Percentiles rank a stretch among this genome's conserved stretches.
Evolutionary conservation across 2,797 vertebrate genomes (phyloP).

Genomic region (Furcifer pardalis): DNA sequence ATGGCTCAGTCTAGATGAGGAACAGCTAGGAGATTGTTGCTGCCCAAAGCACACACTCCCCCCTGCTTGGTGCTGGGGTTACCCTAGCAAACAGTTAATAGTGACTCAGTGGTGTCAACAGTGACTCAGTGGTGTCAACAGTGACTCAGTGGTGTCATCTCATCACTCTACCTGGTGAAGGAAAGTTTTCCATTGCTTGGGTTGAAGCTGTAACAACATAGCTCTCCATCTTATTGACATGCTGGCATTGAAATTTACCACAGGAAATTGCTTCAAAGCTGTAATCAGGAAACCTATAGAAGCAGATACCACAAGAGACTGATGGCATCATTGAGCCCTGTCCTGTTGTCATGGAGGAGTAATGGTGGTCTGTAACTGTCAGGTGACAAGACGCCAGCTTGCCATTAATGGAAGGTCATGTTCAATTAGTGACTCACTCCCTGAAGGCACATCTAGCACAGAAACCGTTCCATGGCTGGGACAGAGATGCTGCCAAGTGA

Average conservation of each 20-base stretch:
- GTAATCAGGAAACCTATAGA: neutral
- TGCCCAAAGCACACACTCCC: neutral
- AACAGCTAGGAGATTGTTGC: neutral
- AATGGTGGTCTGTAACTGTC: neutral
- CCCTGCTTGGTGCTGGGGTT: neutral
- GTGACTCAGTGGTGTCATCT: neutral
- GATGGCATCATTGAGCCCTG: neutral
- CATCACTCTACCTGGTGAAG: neutral
- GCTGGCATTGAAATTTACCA: neutral
- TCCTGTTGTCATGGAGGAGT: neutral
- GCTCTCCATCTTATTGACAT: neutral
- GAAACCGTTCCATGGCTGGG: neutral
- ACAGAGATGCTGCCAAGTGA: conserved; percentile 12
- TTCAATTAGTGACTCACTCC: neutral
- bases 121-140: neutral
- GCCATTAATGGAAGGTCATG: conserved; percentile 12
- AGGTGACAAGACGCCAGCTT: conserved; percentile 18
- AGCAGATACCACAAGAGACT: neutral
- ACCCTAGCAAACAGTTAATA: neutral
- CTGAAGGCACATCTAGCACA: neutral
- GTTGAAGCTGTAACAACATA: neutral
- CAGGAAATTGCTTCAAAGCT: neutral
- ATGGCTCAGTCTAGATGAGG: too few relatives aligned
- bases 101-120: neutral
- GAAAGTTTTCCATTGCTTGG: neutral